Evolutionary conservation across 2,113 vertebrate genomes (phyloP), one percentile per base, ranked within the genome.

Genomic region (Siniperca chuatsi): DNA sequence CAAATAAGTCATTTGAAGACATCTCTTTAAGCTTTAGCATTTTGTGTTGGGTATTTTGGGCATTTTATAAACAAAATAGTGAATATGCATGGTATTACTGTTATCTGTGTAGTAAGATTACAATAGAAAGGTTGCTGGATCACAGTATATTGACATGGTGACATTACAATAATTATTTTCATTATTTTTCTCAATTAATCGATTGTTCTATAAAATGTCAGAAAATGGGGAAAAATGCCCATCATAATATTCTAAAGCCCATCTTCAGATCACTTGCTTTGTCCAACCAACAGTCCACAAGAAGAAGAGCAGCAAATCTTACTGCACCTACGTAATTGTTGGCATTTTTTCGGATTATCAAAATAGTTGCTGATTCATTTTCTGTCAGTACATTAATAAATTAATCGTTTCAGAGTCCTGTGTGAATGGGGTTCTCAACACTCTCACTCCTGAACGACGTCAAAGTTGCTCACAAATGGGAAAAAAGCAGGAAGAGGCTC

Each of bases 401-500:
- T 50, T 13, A 35, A 25, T 6, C 4, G 23, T 16, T 68, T 18
- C n/a, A 46, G 21, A 18, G 23, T 44, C 33, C 7, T 1, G 25
- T 48, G 79, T 72, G 37, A 66, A 25, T 10, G 33, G 15, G 44
- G 23, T 48, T 35, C 6, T 0, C 2, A 15, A n/a, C 21, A 23
- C 71, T 50, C 55, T 57, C 37, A 1, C 70, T 77, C 16, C 37
- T 35, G 8, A 78, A 40, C 1, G 1, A 29, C 68, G 1, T 23
- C 52, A 25, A 2, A 3, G 37, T 25, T 40, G 4, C 44, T 54
- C 23, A 58, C 54, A 25, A 50, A 35, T 0, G 10, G 20, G 40
- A 46, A 37, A 68, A 52, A 64, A 21, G 58, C 84, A 86, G 89
- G 89, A 90, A 88, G 71, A 58, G 86, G 85, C 8, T 37, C 67